These are phyloP conservation scores for Molossus alvarezi DNA, from an alignment of 2,797 vertebrate species.

Conservation along the genomic window DNA sequence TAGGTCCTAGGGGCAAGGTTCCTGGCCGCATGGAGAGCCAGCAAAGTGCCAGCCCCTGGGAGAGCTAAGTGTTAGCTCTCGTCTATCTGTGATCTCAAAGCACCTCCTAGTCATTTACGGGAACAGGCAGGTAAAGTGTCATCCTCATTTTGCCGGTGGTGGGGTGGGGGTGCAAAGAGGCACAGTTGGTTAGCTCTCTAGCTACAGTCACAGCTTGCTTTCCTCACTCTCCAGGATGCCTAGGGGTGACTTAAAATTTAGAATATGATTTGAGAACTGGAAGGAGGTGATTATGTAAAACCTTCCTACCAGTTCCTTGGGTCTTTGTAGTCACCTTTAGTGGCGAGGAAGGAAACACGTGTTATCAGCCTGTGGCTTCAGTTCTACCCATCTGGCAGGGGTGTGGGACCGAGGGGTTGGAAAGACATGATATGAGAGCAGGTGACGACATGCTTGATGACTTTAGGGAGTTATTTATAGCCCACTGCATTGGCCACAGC, in stretches of 20 bases:
- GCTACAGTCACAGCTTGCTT: neutral
- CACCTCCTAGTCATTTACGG: neutral
- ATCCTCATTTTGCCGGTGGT: neutral
- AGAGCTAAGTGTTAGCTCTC: neutral
- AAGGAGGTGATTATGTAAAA: neutral
- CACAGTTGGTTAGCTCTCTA: neutral
- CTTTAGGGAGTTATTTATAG: slow-evolving; percentile 77
- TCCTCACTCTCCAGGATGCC: neutral
- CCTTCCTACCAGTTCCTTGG: neutral
- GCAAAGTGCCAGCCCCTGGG: neutral
- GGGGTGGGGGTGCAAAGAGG: neutral
- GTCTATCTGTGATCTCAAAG: neutral
- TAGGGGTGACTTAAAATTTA: neutral
- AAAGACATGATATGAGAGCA: neutral
- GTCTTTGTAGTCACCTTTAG: slow-evolving; percentile 23
- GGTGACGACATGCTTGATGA: neutral
- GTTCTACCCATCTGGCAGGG: neutral
- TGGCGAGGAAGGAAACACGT: neutral
- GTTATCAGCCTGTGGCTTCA: neutral
- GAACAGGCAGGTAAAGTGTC: neutral
- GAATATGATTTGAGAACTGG: slow-evolving; percentile 37
- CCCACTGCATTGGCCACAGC: neutral
- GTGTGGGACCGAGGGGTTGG: fast-evolving
- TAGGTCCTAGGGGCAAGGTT: neutral
- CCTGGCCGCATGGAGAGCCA: neutral